Percentiles rank a stretch among this genome's conserved stretches.
phyloP scores from a whole-genome alignment of 2,797 vertebrate species.

The Acanthis flammea region DNA sequence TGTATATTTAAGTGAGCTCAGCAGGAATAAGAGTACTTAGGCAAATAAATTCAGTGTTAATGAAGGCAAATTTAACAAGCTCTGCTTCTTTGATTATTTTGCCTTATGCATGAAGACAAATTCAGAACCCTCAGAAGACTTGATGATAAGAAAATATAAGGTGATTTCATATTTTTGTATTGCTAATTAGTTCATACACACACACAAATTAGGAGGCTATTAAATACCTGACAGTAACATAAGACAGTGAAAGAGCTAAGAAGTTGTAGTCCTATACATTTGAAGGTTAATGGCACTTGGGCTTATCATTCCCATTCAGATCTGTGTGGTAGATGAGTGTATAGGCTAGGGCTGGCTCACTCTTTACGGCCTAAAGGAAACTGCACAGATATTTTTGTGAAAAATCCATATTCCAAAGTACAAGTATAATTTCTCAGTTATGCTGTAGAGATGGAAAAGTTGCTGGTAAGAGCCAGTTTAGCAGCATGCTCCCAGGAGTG shows the following conservation, averaged over 20 bases:
- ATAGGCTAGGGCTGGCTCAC: neutral
- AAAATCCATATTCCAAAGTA: neutral
- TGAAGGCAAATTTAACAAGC: conserved; percentile 45
- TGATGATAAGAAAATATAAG: conserved; percentile 36
- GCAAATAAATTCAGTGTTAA: conserved; percentile 65
- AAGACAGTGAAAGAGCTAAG: neutral
- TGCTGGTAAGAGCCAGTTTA: neutral
- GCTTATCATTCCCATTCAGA: neutral
- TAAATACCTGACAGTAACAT: neutral
- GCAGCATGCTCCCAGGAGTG: neutral
- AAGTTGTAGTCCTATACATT: neutral
- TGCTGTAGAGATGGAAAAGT: neutral
- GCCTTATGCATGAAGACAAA: conserved; percentile 46
- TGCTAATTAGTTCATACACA: conserved; percentile 52
- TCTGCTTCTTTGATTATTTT: conserved; percentile 59
- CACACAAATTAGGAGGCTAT: conserved; percentile 60
- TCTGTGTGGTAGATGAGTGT: neutral
- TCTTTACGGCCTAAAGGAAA: neutral
- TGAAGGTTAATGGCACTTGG: neutral
- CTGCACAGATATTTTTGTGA: neutral
- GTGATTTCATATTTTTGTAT: conserved; percentile 56
- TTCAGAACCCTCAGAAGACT: conserved; percentile 40
- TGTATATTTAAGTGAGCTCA: conserved; percentile 38
- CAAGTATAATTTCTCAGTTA: neutral
- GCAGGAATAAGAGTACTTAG: conserved; percentile 58